Evolutionary conservation across 2,113 vertebrate genomes (phyloP).

Genomic region (Ameiurus melas): DNA sequence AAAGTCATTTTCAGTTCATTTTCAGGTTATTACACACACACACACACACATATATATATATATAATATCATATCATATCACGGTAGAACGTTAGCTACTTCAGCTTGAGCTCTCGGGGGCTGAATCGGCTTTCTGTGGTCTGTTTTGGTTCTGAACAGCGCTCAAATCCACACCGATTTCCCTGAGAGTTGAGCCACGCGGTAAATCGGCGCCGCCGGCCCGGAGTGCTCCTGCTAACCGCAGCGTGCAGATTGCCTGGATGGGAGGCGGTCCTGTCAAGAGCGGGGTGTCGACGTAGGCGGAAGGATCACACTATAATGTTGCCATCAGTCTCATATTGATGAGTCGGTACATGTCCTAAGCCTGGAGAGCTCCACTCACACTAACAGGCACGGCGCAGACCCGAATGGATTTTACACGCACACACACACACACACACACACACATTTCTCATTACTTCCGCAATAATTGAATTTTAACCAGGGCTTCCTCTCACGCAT

Average conservation of each 20-base stretch:
- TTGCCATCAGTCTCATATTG: conserved; percentile 36
- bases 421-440: conserved; percentile 11
- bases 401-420: conserved; percentile 15
- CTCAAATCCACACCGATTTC: conserved; percentile 28
- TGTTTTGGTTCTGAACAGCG: conserved; percentile 28
- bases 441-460: conserved; percentile 10
- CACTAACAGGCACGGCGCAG: conserved; percentile 24
- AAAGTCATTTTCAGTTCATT: neutral
- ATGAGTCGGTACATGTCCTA: conserved; percentile 46
- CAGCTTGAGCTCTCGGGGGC: neutral
- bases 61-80: neutral
- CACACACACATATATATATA: no score
- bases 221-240: conserved; percentile 30
- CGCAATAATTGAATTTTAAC: conserved; percentile 18
- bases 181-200: conserved; percentile 20
- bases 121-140: neutral
- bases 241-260: conserved; percentile 11
- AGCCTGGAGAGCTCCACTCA: conserved; percentile 30
- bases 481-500: conserved; percentile 9
- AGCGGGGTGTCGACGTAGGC: conserved; percentile 18
- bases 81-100: neutral
- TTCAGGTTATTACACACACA: neutral
- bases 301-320: conserved; percentile 30
- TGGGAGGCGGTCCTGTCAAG: conserved; percentile 30
- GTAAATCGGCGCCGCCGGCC: conserved; percentile 16